phyloP scores from a whole-genome alignment of 1,140 invertebrate genomes.

The Drosophila kohkoa region DNA sequence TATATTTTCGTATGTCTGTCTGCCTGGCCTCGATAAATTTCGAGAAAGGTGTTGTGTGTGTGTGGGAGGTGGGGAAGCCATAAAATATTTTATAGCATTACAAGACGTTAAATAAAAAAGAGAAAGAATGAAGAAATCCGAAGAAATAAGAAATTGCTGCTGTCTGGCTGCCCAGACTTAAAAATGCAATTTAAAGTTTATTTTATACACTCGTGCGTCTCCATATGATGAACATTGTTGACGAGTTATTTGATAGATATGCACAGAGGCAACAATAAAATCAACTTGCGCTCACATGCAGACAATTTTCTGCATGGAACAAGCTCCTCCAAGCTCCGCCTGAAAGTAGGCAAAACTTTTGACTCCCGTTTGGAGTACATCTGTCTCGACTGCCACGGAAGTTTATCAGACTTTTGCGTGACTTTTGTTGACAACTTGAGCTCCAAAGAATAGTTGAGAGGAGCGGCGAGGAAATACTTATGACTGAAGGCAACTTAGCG shows the following conservation, averaged over 20 bases:
- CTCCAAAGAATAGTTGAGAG: constrained; percentile 9
- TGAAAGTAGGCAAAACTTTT: constrained; percentile 65
- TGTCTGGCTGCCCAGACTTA: background rate
- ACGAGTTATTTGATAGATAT: constrained; percentile 50
- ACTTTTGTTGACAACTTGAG: constrained; percentile 75
- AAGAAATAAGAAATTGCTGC: constrained; percentile 23
- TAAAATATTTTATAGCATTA: constrained; percentile 70
- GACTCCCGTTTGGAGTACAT: constrained; percentile 31
- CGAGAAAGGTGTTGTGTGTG: constrained; percentile 48
- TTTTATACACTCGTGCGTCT: constrained; percentile 39
- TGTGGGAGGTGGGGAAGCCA: constrained; percentile 9
- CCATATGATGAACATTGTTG: constrained; percentile 56
- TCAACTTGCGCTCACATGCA: constrained; percentile 53
- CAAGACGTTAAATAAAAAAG: constrained; percentile 43
- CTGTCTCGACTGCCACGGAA: constrained; percentile 68
- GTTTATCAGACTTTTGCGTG: constrained; percentile 81
- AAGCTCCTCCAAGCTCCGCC: background rate
- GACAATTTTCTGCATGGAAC: constrained; percentile 6
- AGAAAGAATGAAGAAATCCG: background rate
- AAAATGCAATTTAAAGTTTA: constrained; percentile 76
- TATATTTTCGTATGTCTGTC: background rate
- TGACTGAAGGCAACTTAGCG: constrained; percentile 54
- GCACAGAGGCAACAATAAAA: constrained; percentile 42
- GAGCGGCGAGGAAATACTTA: constrained; percentile 21
- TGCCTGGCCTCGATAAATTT: constrained; percentile 69